These are phyloP conservation scores for Trachymyrmex cornetzi DNA, from an alignment of 1,140 invertebrate genomes.

Conservation along the genomic window DNA sequence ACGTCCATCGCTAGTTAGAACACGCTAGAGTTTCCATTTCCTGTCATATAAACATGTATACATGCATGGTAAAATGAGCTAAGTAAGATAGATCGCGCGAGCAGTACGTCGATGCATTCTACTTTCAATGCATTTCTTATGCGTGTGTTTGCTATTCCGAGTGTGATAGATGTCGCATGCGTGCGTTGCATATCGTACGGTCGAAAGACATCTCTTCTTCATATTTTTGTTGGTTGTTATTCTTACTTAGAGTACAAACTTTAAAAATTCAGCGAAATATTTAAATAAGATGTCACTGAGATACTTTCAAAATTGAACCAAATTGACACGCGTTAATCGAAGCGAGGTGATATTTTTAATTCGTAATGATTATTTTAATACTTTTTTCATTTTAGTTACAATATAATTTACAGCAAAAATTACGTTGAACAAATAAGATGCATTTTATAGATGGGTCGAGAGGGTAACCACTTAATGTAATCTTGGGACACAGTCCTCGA, in stretches of 20 bases:
- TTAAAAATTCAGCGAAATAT: constrained; percentile 68
- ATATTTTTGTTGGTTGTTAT: constrained; percentile 61
- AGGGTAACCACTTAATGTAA: no score
- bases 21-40: background rate
- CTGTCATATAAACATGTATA: constrained; percentile 50
- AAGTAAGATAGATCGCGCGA: constrained; percentile 80
- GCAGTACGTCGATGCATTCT: constrained; percentile 79
- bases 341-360: background rate
- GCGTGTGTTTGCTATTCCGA: constrained; percentile 84
- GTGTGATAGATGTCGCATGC: constrained; percentile 81
- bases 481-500: no score
- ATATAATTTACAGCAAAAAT: no score
- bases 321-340: background rate
- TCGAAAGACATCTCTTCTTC: constrained; percentile 57
- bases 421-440: no score
- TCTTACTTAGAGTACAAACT: constrained; percentile 58
- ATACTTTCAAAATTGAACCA: background rate
- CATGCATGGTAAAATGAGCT: constrained; percentile 78
- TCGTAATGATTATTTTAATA: background rate
- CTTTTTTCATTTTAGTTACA: background rate
- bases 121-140: constrained; percentile 84
- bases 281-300: constrained; percentile 28
- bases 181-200: constrained; percentile 81
- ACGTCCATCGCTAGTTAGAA: background rate
- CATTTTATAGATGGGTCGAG: no score